Base-by-base conservation (phyloP, 1,140 invertebrate species). In the Telenomus remus region DNA sequence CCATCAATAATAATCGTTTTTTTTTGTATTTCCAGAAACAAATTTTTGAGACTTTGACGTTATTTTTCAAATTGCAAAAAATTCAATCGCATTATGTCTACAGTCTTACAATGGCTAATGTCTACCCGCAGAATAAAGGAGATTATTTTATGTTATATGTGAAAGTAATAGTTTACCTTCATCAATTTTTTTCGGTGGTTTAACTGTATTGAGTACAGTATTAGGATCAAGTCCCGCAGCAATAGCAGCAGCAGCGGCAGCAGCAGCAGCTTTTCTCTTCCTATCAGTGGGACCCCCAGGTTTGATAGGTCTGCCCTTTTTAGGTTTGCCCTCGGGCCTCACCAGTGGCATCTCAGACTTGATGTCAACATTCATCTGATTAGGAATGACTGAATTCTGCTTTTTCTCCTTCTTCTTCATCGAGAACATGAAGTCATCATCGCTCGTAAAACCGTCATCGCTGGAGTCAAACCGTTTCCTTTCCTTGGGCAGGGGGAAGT, bases 401-500 rank as follows among this genome's bases (percentile, higher is more conserved):
- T 87, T 86, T 12, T 82, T 85, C 8, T 86, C 84, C 5, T 66
- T 69, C 70, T 85, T 86, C 34, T 84, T 86, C n/a, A 88, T 80
- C 1, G 89, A 86, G 70, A 90, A 90, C 33, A 89, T 87, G 83
- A 93, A 91, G 80, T 92, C 91, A 56, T 93, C 92, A 19, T 91
- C 91, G 39, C 89, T 89, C 34, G 91, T 91, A 75, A 91, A 91
- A 4, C 90, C 90, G 77, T 92, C 92, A 71, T 93, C 91, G 47
- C 91, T 91, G 43, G 91, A 92, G 74, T 93, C 92, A 59, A 92
- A 92, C 73, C 90, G 90, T 78, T 93, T 93, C 35, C 92, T 87
- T 73, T 93, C 92, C 77, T 94, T 94, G 16, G 92, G 92, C 53
- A 93, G 84, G n/a, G 92, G 91, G 83, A 93, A 94, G 80, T 93